Conservation (phyloP, 92 coral and sea anemone species). For the Paramuricea clavata region DNA sequence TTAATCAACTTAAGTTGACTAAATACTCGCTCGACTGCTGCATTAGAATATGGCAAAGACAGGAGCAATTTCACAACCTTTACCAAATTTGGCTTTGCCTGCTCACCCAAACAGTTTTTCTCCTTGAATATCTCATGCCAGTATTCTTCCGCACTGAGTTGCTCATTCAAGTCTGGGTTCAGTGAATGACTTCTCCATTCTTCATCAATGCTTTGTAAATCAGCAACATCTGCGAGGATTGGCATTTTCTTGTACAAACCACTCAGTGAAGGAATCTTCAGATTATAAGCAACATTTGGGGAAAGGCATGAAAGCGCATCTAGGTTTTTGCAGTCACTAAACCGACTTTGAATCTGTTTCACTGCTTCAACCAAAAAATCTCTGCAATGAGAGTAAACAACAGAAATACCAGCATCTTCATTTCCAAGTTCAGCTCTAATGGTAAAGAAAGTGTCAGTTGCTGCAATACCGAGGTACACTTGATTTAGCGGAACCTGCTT, state of each 20-base stretch:
- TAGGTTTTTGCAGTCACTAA: background rate
- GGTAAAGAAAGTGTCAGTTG: too few relatives aligned
- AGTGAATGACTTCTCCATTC: conserved; percentile 37
- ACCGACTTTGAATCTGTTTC: conserved; percentile 12
- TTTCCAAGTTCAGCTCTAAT: too few relatives aligned
- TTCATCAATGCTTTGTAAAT: conserved; percentile 15
- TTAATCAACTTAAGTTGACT: conserved; percentile 31
- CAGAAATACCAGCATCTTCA: conserved; percentile 3
- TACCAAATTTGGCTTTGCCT: background rate
- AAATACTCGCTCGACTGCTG: conserved; percentile 24
- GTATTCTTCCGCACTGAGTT: conserved; percentile 4
- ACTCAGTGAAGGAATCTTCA: conserved; percentile 17
- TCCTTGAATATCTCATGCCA: background rate
- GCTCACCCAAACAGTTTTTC: background rate
- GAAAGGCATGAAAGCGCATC: conserved; percentile 22
- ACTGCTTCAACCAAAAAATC: conserved; percentile 17
- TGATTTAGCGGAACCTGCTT: too few relatives aligned
- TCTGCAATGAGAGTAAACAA: conserved; percentile 12
- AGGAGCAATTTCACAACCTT: background rate
- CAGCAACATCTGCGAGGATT: conserved; percentile 20
- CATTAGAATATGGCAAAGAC: conserved; percentile 28
- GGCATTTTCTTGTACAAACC: conserved; percentile 18
- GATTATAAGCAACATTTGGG: conserved; percentile 1
- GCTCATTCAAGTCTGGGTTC: conserved; percentile 20
- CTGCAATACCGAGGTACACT: too few relatives aligned